Percentiles rank a stretch among this genome's conserved stretches.
Evolutionary conservation across 2,113 vertebrate species (phyloP).

Genomic region (Passer domesticus): DNA sequence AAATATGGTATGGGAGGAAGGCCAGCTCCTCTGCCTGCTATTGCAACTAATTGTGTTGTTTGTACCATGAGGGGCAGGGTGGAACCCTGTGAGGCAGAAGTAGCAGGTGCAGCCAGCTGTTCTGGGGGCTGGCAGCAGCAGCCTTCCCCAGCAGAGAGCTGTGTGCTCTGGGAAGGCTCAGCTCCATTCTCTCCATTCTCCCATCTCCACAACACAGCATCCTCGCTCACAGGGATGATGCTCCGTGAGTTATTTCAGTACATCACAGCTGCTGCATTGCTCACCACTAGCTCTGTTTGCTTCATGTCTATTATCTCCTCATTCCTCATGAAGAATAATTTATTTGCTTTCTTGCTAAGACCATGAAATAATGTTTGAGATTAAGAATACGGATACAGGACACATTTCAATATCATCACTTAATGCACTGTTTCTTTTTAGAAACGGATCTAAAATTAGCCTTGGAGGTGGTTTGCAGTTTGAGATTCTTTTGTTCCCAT

Average conservation of each 20-base stretch:
- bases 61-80: not conserved
- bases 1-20: not conserved
- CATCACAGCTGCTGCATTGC: not conserved
- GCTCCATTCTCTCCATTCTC: not conserved
- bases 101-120: not conserved
- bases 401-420: not conserved
- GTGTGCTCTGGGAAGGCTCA: not conserved
- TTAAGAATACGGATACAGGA: not conserved
- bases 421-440: not conserved
- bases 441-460: not conserved
- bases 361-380: not conserved
- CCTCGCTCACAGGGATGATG: not conserved
- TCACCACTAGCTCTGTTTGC: not conserved
- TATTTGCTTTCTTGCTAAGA: not conserved
- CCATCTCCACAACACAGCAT: accelerated
- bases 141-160: not conserved
- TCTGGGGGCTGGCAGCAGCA: not conserved
- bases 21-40: not conserved
- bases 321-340: not conserved
- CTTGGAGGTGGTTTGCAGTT: not conserved
- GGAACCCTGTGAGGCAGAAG: not conserved
- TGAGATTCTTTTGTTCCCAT: not conserved
- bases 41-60: not conserved
- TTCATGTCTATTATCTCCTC: not conserved
- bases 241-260: not conserved